These are phyloP conservation scores for Passer montanus DNA, from an alignment of 2,113 vertebrate genomes.

Conservation along the genomic window DNA sequence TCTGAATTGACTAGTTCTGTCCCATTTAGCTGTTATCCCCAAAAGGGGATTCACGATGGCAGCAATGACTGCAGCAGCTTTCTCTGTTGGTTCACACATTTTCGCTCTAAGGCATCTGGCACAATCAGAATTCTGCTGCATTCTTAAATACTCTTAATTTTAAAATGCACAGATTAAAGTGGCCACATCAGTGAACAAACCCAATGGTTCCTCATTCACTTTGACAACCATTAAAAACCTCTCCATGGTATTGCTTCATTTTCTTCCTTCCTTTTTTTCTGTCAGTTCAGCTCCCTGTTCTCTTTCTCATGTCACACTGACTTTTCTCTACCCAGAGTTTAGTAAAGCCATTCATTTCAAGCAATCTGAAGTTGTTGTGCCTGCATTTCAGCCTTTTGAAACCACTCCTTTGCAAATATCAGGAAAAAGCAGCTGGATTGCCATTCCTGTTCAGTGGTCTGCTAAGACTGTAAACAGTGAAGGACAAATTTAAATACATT, in stretches of 20 bases:
- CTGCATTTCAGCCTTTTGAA: not conserved
- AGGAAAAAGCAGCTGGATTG: not conserved
- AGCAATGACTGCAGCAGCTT: not conserved
- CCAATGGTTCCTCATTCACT: not conserved
- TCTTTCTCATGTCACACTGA: not conserved
- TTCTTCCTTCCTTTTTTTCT: not conserved
- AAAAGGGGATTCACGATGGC: not conserved
- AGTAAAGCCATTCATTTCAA: conserved; percentile 10
- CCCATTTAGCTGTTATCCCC: not conserved
- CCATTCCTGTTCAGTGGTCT: not conserved
- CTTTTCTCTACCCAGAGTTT: not conserved
- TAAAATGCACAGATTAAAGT: not conserved
- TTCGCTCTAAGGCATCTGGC: not conserved
- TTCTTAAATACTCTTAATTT: conserved; percentile 6
- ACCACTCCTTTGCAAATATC: not conserved
- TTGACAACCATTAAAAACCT: not conserved
- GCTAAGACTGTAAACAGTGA: not conserved
- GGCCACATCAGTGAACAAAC: conserved; percentile 15
- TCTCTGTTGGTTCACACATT: not conserved
- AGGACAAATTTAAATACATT: not conserved
- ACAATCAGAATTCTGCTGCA: not conserved
- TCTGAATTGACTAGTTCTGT: not conserved
- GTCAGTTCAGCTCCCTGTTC: not conserved
- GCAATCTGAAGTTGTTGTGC: not conserved
- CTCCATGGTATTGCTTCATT: not conserved